phyloP scores from a whole-genome alignment of 2,888 invertebrate species.

The Drosophila birchii region DNA sequence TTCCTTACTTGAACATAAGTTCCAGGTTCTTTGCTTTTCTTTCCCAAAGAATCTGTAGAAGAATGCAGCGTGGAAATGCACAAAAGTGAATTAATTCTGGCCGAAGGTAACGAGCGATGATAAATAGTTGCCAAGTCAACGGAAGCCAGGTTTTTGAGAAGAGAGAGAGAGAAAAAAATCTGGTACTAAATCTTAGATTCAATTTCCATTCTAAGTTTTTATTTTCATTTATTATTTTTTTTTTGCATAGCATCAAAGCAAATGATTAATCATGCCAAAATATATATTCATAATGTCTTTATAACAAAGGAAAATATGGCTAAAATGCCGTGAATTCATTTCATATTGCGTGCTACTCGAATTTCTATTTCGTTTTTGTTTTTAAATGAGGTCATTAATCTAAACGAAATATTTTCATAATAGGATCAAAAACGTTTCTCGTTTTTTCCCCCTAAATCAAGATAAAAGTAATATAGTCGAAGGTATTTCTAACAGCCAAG shows the following conservation, averaged over 20 bases:
- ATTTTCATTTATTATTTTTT: neutral
- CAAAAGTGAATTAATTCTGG: conserved; percentile 41
- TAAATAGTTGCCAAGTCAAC: conserved; percentile 42
- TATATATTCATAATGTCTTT: conserved; percentile 2
- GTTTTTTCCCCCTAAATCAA: neutral
- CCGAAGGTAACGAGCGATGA: conserved; percentile 40
- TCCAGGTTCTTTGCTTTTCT: neutral
- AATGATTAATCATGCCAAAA: conserved; percentile 12
- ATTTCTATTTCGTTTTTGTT: conserved; percentile 7
- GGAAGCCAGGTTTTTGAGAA: neutral
- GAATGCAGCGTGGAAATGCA: conserved; percentile 38
- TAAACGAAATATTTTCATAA: neutral
- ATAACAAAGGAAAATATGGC: neutral
- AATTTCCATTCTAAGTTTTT: conserved; percentile 5
- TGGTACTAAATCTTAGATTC: conserved; percentile 2
- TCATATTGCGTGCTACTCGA: conserved; percentile 11
- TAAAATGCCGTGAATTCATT: conserved; percentile 2
- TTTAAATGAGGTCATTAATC: conserved; percentile 21
- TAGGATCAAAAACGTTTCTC: conserved; percentile 6
- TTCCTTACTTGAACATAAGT: conserved; percentile 25
- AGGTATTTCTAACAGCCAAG: neutral
- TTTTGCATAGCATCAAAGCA: neutral
- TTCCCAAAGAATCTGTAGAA: conserved; percentile 8
- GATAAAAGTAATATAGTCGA: conserved; percentile 1
- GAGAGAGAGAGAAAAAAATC: neutral